A percentile compares a stretch with the other conserved stretches of the same genome.
These are phyloP conservation scores for Tenrec ecaudatus DNA, from an alignment of 2,113 vertebrate species.

Conservation along the genomic window DNA sequence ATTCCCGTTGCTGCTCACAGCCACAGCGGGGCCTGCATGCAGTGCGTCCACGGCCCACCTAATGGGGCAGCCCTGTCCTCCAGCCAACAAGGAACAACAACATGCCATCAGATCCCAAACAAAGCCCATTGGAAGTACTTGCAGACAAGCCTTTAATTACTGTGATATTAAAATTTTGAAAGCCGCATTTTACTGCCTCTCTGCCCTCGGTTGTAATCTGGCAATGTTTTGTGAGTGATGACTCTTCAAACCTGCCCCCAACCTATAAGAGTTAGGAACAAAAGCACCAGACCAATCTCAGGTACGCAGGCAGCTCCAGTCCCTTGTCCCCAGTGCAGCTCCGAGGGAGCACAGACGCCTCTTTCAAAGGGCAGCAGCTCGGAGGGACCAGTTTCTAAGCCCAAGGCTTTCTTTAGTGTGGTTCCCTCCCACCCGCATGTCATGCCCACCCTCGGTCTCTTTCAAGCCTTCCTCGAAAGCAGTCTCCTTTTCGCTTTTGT, in stretches of 20 bases:
- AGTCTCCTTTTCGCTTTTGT: constrained; percentile 57
- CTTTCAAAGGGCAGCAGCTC: neutral
- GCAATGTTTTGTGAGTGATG: neutral
- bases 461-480: constrained; percentile 57
- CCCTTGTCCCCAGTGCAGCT: neutral
- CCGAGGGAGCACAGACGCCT: neutral
- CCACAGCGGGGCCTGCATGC: neutral
- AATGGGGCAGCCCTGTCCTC: no score
- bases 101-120: neutral
- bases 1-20: neutral
- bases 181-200: neutral
- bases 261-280: neutral
- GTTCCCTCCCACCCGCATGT: neutral
- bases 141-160: constrained; percentile 14
- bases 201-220: neutral
- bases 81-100: neutral
- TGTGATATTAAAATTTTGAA: constrained; percentile 33
- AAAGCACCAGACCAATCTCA: neutral
- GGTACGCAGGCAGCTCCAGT: neutral
- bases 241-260: neutral
- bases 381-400: neutral
- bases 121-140: neutral
- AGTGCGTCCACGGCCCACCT: neutral
- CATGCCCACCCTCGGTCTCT: neutral
- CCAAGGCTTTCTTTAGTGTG: neutral